Evolutionary conservation across 2,113 vertebrate genomes (phyloP), one percentile per base, ranked within the genome.

Genomic region (Sinocyclocheilus anshuiensis): DNA sequence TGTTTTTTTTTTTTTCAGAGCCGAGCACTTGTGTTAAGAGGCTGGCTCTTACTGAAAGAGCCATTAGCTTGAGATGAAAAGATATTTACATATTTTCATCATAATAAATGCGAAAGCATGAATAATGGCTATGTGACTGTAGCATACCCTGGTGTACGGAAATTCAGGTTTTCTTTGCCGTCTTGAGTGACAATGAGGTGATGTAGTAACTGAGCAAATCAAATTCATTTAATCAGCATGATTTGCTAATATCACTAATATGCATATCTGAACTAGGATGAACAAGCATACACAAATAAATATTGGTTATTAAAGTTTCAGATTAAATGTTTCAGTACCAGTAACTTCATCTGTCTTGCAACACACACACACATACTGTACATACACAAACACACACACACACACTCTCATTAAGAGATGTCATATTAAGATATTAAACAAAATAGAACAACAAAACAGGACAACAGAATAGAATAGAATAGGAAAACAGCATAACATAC

Each of bases 11-110:
- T 74, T 72, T 72, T 72, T 69, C 9, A 5, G 18, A 72, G 69
- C 69, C 18, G 36, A 72, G 36, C 69, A 72, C 69, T 72, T 42
- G 20, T 42, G 69, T 72, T n/a, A 42, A 72, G 69, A 72, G 69
- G 69, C 36, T 72, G 36, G 36, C 69, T 42, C 69, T 42, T 22
- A 22, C 2, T 72, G 69, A 72, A 72, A 72, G 69, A n/a, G 69
- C 13, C 48, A 53, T 77, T 77, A 26, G 9, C 75, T 77, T 33
- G 24, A 77, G 24, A 77, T 29, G 24, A 50, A 55, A 77, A 55
- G 45, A 77, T 77, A 29, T 77, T 77, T 77, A 29, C 45, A 77
- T 77, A 77, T 53, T 29, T 29, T 9, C 48, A 29, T 3, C 29
- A 24, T 55, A 77, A 77, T 42, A 72, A 42, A 72, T 72, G 69